Conservation (phyloP, 2,797 vertebrate genomes). For the Kryptolebias ocellatus region DNA sequence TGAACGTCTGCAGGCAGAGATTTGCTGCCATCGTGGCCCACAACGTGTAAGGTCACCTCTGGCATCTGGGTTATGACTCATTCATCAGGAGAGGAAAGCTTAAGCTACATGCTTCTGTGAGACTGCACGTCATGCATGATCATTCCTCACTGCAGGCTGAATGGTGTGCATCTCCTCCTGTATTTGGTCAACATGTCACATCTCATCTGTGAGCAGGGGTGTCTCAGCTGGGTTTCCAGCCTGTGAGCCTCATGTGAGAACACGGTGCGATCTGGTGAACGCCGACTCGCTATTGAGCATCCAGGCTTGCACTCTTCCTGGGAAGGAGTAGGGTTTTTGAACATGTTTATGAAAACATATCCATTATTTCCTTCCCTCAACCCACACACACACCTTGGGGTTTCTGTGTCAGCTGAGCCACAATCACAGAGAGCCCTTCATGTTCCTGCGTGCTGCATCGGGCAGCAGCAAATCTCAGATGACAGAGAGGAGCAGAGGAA, state of each 20-base stretch:
- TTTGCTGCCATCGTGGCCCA: not conserved
- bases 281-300: constrained; percentile 36
- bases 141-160: constrained; percentile 59
- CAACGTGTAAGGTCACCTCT: constrained; percentile 44
- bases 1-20: not conserved
- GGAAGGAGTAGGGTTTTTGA: not conserved
- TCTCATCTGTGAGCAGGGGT: constrained; percentile 51
- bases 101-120: constrained; percentile 54
- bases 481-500: constrained; percentile 53
- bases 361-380: too few species aligned
- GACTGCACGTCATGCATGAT: constrained; percentile 65
- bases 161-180: constrained; percentile 52
- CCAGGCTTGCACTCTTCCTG: constrained; percentile 3
- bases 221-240: constrained; percentile 50
- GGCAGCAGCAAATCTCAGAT: constrained; percentile 58
- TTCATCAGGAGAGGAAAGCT: constrained; percentile 62
- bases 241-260: constrained; percentile 34
- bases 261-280: constrained; percentile 31
- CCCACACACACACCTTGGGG: constrained; percentile 18
- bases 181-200: constrained; percentile 75
- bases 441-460: constrained; percentile 47
- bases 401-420: too few species aligned
- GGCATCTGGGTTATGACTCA: constrained; percentile 61
- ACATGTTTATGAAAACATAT: not conserved
- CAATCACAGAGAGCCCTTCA: constrained; percentile 51